phyloP scores from a whole-genome alignment of 2,113 vertebrate species.

The Amphilophus citrinellus region DNA sequence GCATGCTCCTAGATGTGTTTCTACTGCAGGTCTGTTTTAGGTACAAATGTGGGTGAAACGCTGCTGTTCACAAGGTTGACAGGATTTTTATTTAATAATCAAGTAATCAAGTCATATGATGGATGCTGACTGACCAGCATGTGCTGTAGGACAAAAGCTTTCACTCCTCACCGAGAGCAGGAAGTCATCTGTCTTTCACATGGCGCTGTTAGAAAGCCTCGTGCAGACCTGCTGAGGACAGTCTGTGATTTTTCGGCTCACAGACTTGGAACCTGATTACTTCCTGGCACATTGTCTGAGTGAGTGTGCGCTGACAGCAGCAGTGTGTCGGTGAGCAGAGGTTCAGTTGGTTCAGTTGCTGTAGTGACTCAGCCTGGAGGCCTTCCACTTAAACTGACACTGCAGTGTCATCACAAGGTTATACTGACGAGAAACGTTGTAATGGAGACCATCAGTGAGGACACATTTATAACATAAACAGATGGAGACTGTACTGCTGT shows the following conservation, averaged over 20 bases:
- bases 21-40: neutral
- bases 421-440: no score
- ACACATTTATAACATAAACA: no score
- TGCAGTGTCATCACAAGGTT: neutral
- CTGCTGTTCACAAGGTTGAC: no score
- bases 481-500: no score
- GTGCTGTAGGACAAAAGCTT: neutral
- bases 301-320: neutral
- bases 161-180: neutral
- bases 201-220: neutral
- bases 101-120: neutral
- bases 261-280: fast-evolving
- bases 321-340: neutral
- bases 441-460: no score
- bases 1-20: neutral
- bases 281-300: neutral
- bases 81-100: neutral
- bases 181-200: neutral
- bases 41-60: neutral
- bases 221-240: neutral
- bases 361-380: no score
- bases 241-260: neutral
- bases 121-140: neutral
- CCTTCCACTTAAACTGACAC: neutral
- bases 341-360: no score